Conservation (phyloP, 30 jellyfish, hydroid and myxozoan species). For the Hydra vulgaris region DNA sequence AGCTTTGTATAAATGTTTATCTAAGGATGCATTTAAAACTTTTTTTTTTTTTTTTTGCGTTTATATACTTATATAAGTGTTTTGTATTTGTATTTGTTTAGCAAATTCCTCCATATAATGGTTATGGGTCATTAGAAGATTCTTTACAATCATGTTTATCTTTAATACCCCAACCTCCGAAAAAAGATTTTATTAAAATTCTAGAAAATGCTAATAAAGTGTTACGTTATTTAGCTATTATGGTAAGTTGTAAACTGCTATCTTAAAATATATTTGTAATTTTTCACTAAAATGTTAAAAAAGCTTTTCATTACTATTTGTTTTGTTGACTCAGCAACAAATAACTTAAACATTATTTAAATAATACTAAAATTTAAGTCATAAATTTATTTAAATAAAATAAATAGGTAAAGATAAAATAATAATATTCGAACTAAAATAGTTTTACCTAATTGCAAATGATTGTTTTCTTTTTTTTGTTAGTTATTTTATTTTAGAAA, state of each 20-base stretch:
- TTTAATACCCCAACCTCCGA: slow-evolving; percentile 93
- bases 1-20: too few relatives aligned
- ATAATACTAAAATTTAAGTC: too few relatives aligned
- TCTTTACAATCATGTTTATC: slow-evolving; percentile 89
- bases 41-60: too few relatives aligned
- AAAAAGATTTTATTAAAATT: slow-evolving; percentile 87
- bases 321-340: not conserved
- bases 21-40: too few relatives aligned
- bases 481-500: slow-evolving; percentile 45
- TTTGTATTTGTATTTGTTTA: too few relatives aligned
- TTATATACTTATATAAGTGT: not conserved
- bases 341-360: not conserved
- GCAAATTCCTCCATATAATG: slow-evolving; percentile 93
- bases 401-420: too few relatives aligned
- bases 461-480: not conserved
- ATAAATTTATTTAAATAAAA: too few relatives aligned
- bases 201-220: slow-evolving; percentile 90
- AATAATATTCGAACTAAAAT: too few relatives aligned
- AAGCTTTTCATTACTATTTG: slow-evolving; percentile 12
- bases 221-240: slow-evolving; percentile 69
- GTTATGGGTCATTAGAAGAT: slow-evolving; percentile 94
- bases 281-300: not conserved
- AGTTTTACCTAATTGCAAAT: not conserved
- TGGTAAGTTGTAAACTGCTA: slow-evolving; percentile 39
- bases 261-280: too few relatives aligned